These are phyloP conservation scores for Emydoidea blandingii DNA, from an alignment of 2,797 vertebrate genomes.

Conservation along the genomic window DNA sequence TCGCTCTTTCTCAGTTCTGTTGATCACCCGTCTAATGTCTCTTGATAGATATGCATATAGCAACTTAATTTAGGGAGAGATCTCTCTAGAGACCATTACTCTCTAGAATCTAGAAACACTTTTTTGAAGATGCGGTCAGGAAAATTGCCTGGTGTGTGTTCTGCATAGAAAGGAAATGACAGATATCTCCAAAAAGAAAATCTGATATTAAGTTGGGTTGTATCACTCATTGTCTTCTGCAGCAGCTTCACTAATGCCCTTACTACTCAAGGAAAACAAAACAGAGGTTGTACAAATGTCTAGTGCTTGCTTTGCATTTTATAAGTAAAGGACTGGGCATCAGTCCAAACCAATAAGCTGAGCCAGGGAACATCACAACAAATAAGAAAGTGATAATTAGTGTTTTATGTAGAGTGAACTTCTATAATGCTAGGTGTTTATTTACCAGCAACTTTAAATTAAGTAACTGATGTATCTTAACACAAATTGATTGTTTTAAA, in stretches of 20 bases:
- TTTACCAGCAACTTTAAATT: conserved; percentile 40
- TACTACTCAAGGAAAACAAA: neutral
- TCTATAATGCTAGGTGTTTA: conserved; percentile 40
- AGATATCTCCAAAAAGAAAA: neutral
- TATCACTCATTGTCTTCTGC: neutral
- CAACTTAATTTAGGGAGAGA: neutral
- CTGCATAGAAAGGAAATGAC: neutral
- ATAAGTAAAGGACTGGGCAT: neutral
- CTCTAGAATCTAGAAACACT: neutral
- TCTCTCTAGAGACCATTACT: neutral
- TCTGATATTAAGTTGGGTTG: neutral
- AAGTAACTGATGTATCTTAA: conserved; percentile 35
- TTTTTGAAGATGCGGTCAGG: rapidly evolving
- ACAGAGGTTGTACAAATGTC: conserved; percentile 15
- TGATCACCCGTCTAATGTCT: neutral
- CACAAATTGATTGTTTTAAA: neutral
- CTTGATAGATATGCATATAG: neutral
- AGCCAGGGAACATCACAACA: conserved; percentile 13
- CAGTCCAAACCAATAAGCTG: conserved; percentile 42
- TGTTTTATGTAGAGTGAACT: conserved; percentile 53
- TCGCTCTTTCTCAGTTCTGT: neutral
- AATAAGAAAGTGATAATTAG: conserved; percentile 56
- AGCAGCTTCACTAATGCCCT: conserved; percentile 9
- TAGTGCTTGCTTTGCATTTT: conserved; percentile 38
- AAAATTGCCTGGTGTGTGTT: neutral